Conservation (phyloP, 2,113 vertebrate species). For the Dicentrarchus labrax region DNA sequence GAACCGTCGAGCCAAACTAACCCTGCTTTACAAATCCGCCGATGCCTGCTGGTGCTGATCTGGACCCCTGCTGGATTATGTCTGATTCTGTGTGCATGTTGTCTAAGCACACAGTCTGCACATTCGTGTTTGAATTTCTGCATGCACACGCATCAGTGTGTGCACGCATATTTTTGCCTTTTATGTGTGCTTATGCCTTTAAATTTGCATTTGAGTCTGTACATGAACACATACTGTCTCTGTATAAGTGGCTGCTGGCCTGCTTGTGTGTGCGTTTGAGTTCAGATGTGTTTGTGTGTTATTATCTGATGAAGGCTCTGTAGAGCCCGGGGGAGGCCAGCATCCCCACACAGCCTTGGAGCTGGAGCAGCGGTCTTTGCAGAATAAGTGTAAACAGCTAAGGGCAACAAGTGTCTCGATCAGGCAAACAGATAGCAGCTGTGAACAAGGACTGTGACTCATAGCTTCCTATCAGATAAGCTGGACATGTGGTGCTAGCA, state of each 20-base stretch:
- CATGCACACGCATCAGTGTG: not conserved
- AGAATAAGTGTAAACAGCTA: slow-evolving; percentile 81
- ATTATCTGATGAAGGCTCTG: slow-evolving; percentile 68
- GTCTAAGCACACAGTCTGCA: not conserved
- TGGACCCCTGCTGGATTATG: slow-evolving; percentile 44
- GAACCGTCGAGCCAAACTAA: slow-evolving; percentile 61
- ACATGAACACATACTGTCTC: not conserved
- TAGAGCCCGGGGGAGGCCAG: slow-evolving; percentile 42
- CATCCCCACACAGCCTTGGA: slow-evolving; percentile 60
- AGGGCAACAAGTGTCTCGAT: slow-evolving; percentile 73
- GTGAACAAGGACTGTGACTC: slow-evolving; percentile 70
- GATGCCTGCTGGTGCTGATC: slow-evolving; percentile 63
- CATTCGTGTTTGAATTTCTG: slow-evolving; percentile 24
- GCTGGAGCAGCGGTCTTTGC: slow-evolving; percentile 66
- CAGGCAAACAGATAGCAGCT: slow-evolving; percentile 74
- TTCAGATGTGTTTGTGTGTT: slow-evolving; percentile 44
- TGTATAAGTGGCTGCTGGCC: slow-evolving; percentile 18
- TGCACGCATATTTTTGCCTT: not conserved
- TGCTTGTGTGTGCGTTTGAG: slow-evolving; percentile 33
- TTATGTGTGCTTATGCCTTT: not conserved
- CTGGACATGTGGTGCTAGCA: slow-evolving; percentile 56
- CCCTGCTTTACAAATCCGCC: slow-evolving; percentile 54
- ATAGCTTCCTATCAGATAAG: slow-evolving; percentile 74
- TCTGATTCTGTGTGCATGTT: slow-evolving; percentile 29
- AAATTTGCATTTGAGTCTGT: not conserved